Evolutionary conservation across 2,113 vertebrate species (phyloP), one percentile per base, ranked within the genome.

Genomic region (Chascanopsetta lugubris): DNA sequence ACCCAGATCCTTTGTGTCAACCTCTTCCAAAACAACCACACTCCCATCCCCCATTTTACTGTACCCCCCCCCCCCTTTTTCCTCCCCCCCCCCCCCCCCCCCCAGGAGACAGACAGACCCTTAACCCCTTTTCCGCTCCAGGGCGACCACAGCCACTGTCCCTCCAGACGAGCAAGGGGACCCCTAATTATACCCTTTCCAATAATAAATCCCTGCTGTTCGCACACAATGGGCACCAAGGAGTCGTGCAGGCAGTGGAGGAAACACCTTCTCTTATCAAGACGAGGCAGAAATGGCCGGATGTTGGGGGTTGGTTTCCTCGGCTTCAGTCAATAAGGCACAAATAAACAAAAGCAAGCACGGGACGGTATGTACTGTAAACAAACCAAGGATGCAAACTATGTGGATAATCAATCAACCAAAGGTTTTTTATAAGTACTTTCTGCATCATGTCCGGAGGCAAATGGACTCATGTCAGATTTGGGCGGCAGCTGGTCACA

Each of bases 221-320:
- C 48, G 22, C 53, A 80, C 55, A 93, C 92, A 93, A 92, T 92
- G 79, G 79, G 32, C 45, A 63, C 18, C 6, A 24, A 69, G 78
- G 64, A 84, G 73, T 34, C 25, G 0, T 47, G 57, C 69, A 46
- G 78, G 59, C 69, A 76, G 20, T 7, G 38, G 68, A 90, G 91
- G 92, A 93, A 93, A 89, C 87, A 73, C 83, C 88, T 88, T 85
- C 30, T 69, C 90, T 92, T 92, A 92, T 92, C 91, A 80, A 38
- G 61, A 61, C 58, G 22, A 26, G 75, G 59, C 89, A 90, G 65
- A 85, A 90, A 83, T 60, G 62, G 69, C 73, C 72, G 77, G 84
- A 88, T 61, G 53, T 62, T 9, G 60, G 21, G n/a, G 47, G 43
- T 36, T 40, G 2, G 27, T 67, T 91, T 91, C 90, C 88, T 84